These are phyloP conservation scores for Dissostichus mawsoni DNA, from an alignment of 2,113 vertebrate species.

Conservation along the genomic window DNA sequence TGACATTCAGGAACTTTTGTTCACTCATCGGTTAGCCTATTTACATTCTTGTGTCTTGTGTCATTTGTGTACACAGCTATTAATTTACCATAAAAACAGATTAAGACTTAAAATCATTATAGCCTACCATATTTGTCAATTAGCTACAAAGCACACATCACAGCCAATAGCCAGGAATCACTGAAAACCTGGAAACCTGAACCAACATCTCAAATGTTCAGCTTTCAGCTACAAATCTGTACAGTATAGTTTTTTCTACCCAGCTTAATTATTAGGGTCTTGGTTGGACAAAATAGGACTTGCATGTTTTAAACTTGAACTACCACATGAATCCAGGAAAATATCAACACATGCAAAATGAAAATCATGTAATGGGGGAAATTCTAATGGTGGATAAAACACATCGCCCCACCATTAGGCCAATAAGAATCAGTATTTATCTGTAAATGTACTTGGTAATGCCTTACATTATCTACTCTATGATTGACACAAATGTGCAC, in stretches of 20 bases:
- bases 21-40: background rate
- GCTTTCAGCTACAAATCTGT: background rate
- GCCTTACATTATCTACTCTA: background rate
- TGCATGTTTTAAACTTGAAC: background rate
- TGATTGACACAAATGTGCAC: slow-evolving; percentile 34
- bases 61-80: too few species aligned
- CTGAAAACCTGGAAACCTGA: background rate
- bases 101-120: background rate
- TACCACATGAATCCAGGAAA: background rate
- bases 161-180: background rate
- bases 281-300: background rate
- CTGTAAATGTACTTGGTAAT: background rate
- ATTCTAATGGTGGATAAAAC: slow-evolving; percentile 6
- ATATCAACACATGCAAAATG: background rate
- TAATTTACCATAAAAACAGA: background rate
- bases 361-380: too few species aligned
- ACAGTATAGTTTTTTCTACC: background rate
- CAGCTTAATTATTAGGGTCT: background rate
- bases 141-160: background rate
- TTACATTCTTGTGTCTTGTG: background rate
- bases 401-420: background rate
- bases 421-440: background rate
- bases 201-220: background rate
- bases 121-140: too few species aligned
- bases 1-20: background rate